Evolutionary conservation across 2,888 invertebrate genomes (phyloP).

Genomic region (Dysmachus trigonus): DNA sequence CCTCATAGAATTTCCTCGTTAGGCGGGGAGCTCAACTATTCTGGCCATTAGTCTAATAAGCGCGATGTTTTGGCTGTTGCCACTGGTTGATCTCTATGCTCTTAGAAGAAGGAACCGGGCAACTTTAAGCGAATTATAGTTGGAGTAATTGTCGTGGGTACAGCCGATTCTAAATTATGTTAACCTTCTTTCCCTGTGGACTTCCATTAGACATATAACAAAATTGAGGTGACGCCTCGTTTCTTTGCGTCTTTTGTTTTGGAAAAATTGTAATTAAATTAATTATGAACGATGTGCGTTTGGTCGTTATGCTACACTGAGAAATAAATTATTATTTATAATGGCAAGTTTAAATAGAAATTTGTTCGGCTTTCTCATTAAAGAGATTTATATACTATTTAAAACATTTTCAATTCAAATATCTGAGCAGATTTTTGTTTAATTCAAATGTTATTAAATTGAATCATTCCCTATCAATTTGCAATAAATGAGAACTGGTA

Average conservation of each 20-base stretch:
- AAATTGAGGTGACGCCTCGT: background rate
- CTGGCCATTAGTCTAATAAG: background rate
- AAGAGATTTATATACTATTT: no score
- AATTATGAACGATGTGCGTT: background rate
- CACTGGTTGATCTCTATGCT: background rate
- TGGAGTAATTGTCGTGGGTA: background rate
- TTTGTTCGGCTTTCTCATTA: no score
- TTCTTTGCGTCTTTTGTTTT: background rate
- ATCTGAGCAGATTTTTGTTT: no score
- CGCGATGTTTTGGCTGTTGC: background rate
- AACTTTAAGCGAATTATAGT: background rate
- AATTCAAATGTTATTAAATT: no score
- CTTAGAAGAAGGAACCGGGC: background rate
- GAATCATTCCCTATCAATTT: no score
- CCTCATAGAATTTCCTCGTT: background rate
- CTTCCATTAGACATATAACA: background rate
- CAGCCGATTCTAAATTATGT: background rate
- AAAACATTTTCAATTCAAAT: no score
- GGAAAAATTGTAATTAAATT: background rate
- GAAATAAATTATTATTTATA: no score
- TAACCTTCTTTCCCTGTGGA: background rate
- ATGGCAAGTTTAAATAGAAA: no score
- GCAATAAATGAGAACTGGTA: no score
- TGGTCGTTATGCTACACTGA: background rate
- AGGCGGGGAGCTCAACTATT: background rate